Evolutionary conservation across 2,113 vertebrate genomes (phyloP).

Genomic region (Leptobrachium ailaonicum): DNA sequence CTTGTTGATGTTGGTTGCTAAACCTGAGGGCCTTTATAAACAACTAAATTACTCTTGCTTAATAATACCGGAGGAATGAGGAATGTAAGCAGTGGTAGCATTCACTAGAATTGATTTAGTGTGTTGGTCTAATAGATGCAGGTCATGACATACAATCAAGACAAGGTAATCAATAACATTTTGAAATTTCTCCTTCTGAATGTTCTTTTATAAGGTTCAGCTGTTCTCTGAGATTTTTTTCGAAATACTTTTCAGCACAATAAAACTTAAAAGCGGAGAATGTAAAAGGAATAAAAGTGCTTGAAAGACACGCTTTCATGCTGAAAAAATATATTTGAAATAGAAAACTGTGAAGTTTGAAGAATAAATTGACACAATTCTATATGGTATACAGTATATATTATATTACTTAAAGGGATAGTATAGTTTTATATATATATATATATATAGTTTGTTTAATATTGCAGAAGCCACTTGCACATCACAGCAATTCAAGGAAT

Average conservation of each 20-base stretch:
- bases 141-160: background rate
- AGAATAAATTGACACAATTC: too few species aligned
- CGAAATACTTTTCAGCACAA: too few species aligned
- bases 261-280: background rate
- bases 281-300: background rate
- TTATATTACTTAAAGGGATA: too few species aligned
- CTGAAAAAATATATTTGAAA: too few species aligned
- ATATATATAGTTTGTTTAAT: too few species aligned
- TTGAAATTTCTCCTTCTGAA: background rate
- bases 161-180: background rate
- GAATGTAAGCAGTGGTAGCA: background rate
- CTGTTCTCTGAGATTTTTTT: background rate
- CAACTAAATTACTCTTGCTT: background rate
- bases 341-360: too few species aligned
- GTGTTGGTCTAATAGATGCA: background rate
- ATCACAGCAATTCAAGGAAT: too few species aligned
- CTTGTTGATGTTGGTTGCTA: background rate
- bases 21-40: background rate
- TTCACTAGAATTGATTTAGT: constrained; percentile 1
- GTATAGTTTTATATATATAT: too few species aligned
- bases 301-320: too few species aligned
- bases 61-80: background rate
- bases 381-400: too few species aligned
- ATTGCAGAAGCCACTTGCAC: too few species aligned
- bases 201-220: background rate